Conservation (phyloP, 2,888 invertebrate species). For the Leucoptera coffeella region DNA sequence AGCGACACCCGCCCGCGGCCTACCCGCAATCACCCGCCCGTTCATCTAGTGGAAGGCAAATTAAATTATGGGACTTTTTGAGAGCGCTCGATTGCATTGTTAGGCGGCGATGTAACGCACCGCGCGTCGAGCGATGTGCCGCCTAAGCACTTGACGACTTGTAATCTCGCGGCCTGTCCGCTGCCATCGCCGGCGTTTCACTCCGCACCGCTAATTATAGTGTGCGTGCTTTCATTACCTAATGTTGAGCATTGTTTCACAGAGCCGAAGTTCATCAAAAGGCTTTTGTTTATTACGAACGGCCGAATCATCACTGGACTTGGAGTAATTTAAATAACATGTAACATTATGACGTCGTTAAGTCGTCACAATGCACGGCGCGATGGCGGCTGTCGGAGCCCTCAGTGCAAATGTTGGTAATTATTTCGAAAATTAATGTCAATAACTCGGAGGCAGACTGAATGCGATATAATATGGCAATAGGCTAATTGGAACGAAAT, state of each 20-base stretch:
- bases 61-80: constrained; percentile 52
- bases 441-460: no score
- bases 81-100: constrained; percentile 41
- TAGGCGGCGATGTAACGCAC: no score
- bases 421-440: no score
- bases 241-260: constrained; percentile 40
- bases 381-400: no score
- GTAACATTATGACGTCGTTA: no score
- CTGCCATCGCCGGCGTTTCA: constrained; percentile 4
- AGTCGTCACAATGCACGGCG: no score
- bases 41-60: constrained; percentile 51
- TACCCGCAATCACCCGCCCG: constrained; percentile 36
- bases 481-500: constrained; percentile 22
- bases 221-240: constrained; percentile 44
- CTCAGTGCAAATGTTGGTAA: no score
- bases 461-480: constrained; percentile 20
- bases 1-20: constrained; percentile 24
- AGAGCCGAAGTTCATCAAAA: no score
- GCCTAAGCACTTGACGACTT: constrained; percentile 37
- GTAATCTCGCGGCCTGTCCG: constrained; percentile 15
- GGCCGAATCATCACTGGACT: no score
- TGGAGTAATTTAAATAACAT: no score
- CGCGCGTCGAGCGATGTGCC: constrained; percentile 11
- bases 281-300: no score
- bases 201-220: constrained; percentile 38